A percentile compares a stretch with the other conserved stretches of the same genome.
phyloP scores from a whole-genome alignment of 2,113 vertebrate genomes.

The Gorsachius goisagi region DNA sequence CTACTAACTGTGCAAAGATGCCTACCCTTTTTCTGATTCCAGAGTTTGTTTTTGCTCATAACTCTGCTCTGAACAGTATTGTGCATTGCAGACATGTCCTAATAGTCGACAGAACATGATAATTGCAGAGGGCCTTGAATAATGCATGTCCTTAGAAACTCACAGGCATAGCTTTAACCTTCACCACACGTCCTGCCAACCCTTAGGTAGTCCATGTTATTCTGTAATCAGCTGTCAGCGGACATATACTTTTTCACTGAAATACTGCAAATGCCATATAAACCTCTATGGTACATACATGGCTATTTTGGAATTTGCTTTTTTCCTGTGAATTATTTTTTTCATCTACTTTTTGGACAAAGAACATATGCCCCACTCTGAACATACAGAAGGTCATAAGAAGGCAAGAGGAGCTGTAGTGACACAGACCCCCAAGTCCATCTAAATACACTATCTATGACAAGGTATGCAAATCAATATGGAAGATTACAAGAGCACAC shows the following conservation, averaged over 20 bases:
- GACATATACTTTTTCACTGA: neutral
- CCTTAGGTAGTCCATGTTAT: neutral
- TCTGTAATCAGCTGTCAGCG: neutral
- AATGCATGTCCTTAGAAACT: neutral
- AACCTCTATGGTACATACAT: neutral
- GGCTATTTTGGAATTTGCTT: neutral
- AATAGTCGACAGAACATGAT: neutral
- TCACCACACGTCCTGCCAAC: neutral
- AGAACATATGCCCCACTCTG: neutral
- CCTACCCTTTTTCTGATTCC: neutral
- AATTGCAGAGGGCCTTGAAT: neutral
- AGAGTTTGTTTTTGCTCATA: neutral
- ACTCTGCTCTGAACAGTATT: neutral
- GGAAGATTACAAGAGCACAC: neutral
- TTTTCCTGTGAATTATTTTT: neutral
- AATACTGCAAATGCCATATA: neutral
- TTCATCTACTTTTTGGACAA: neutral
- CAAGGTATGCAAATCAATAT: neutral
- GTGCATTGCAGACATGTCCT: neutral
- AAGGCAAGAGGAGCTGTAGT: neutral
- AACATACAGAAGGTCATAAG: neutral
- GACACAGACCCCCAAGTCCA: neutral
- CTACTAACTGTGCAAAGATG: fast-evolving
- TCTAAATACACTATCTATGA: neutral
- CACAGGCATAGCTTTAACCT: neutral